Evolutionary conservation across 1,140 invertebrate genomes (phyloP), one percentile per base, ranked within the genome.

Genomic region (Sipha flava): DNA sequence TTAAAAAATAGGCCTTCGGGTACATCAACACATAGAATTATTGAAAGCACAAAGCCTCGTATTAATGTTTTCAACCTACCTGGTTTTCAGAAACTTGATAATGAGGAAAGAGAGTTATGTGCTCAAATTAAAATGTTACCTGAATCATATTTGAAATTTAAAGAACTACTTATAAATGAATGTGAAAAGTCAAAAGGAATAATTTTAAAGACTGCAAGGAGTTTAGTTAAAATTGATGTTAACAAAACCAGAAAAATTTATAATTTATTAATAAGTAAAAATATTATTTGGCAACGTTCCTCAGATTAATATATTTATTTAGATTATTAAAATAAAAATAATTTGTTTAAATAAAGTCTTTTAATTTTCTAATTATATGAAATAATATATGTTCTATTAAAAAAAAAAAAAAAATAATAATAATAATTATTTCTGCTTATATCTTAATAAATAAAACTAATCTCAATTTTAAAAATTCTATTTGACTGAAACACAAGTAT

Each of bases 161-260:
- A 93, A 81, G 87, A 89, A 9, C 85, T 91, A 54, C 85, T 97
- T 9, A 89, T 94, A 29, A 84, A 87, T 1, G 94, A 96, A 84
- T 93, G 92, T 85, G 88, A 90, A 79, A 93, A 92, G 83, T 82
- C 85, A 40, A 87, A 89, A 70, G 92, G 91, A 2, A 85, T 97
- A 10, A 88, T 90, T 80, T 86, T 97, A 29, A 89, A 93, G 23
- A 92, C 94, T 84, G 95, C 95, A 0, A 87, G 95, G 59, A 87
- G 88, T 40, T 86, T 96, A 9, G 89, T 96, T 14, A 96, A 95
- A 86, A 96, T 96, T 81, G 95, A 96, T 88, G 95, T 97, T 1
- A 97, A 97, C 86, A 96, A 96, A 86, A 97, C 94, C 3, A 89
- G 94, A 77, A 94, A 94, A 85, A 89, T 96, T 57, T 96, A 93